Base-by-base conservation (phyloP, 2,888 invertebrate species). In the Sympetrum striolatum region DNA sequence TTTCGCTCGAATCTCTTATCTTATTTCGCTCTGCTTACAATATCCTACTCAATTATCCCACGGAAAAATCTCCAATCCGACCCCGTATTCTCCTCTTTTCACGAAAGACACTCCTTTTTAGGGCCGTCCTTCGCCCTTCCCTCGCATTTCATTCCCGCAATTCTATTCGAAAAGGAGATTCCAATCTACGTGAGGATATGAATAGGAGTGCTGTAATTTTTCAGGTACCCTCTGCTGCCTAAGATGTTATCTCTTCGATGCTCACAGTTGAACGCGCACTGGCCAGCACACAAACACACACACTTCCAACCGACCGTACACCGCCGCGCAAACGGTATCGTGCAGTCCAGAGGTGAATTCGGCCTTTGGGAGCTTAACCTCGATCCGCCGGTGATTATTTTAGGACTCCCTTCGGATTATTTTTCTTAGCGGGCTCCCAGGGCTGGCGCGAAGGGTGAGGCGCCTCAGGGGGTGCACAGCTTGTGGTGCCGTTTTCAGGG, bases 161-260 rank as follows among this genome's bases (percentile, higher is more conserved):
- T 82, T 82, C 82, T 53, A 82, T 82, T 82, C 53, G 53, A 8
- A 31, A 22, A 82, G 35, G 25, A 82, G 82, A 82, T 82, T 31
- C 15, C 82, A 53, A 82, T 82, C 82, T 82, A 82, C 53, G 53
- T 82, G 82, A 82, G 82, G 82, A 82, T 82, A 53, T 82, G 82
- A 82, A 82, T 82, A 31, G 48, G 82, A 82, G 82, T 53, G 82
- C 82, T 82, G 82, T 53, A 82, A 82, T 53, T 53, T 82, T 82
- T 82, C 53, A 82, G 82, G 82, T 82, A 82, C 82, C 81, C 81
- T 39, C 82, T 39, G 22, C 37, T 31, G n/a, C 35, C 18, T 53
- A 53, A 53, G 82, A 82, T 82, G 82, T 12, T 53, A 82, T 82
- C 82, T 82, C 31, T n/a, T 39, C 53, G 15, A 82, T 25, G 39